Base-by-base conservation (phyloP, 2,113 vertebrate species). In the Gymnogyps californianus region DNA sequence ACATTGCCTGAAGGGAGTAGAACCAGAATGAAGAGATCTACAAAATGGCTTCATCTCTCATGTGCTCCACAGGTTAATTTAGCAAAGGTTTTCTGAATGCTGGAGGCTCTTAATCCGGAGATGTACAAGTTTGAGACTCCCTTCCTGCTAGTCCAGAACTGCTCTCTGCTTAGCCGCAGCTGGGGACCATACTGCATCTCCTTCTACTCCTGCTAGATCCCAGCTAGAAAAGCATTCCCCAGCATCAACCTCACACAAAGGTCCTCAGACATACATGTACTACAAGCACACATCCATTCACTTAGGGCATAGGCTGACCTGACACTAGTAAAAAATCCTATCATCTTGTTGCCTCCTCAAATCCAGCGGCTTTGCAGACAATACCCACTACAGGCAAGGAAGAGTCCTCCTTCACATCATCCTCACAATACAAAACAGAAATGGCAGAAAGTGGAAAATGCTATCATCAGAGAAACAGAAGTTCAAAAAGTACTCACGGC, bases 401-500 rank as follows among this genome's bases (percentile, higher is more conserved):
- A 58, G 29, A 49, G 51, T 18, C 26, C 11, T 54, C 52, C 82
- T 54, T 20, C 34, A 7, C 14, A 42, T 61, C 74, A 57, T 25
- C 26, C 38, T 71, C 80, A 16, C 51, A 24, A 14, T 12, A 75
- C 18, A 59, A 70, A 82, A 20, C 16, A 59, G 42, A 52, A 76
- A 29, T 0, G 12, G 52, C 19, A 72, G 11, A 15, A 64, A 51
- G 38, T 13, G 28, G 18, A 59, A 80, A 83, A 77, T 6, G 29
- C 16, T 32, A 42, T 32, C 47, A 34, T 4, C 7, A 38, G 65
- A 79, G 61, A 76, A 57, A 85, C 4, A 82, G 44, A 64, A 67
- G 28, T 46, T 24, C 2, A n/a, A 20, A 42, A 83, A 87, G 11
- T 89, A 97, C 99, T 99, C 98, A 99, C 99, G 3, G 99, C 98